Evolutionary conservation across 2,113 vertebrate species (phyloP).

Genomic region (Chascanopsetta lugubris): DNA sequence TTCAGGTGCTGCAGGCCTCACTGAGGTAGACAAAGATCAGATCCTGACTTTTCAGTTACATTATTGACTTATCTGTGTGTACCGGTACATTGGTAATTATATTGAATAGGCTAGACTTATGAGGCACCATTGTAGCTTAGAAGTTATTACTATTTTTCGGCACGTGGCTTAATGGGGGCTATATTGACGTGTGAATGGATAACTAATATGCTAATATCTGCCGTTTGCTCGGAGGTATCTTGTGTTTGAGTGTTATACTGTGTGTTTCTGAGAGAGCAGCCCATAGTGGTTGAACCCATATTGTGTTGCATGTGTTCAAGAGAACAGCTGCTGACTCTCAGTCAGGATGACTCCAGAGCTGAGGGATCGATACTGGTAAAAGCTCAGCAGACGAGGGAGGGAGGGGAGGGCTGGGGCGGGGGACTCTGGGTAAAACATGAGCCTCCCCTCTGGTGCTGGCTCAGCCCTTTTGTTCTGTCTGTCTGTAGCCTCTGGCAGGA

Average conservation of each 20-base stretch:
- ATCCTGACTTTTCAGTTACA: slow-evolving; percentile 2
- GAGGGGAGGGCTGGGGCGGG: too few relatives aligned
- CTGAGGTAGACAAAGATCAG: slow-evolving; percentile 4
- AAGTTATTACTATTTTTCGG: slow-evolving; percentile 11
- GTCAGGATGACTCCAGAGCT: slow-evolving; percentile 45
- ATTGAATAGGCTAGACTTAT: slow-evolving; percentile 34
- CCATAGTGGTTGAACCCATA: neutral
- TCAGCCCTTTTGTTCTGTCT: slow-evolving; percentile 68
- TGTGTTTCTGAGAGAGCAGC: neutral
- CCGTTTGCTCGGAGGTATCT: neutral
- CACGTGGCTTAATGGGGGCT: slow-evolving; percentile 9
- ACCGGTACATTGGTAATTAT: slow-evolving; percentile 31
- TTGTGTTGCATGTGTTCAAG: neutral
- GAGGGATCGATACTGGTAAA: slow-evolving; percentile 70
- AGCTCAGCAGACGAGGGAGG: slow-evolving; percentile 44
- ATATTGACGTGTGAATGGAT: neutral
- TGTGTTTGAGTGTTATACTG: neutral
- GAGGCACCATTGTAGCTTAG: slow-evolving; percentile 17
- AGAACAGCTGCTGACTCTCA: slow-evolving; percentile 11
- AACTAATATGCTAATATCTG: neutral
- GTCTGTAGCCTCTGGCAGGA: neutral
- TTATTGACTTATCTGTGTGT: neutral
- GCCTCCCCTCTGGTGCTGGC: slow-evolving; percentile 51
- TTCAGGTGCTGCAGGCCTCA: slow-evolving; percentile 33
- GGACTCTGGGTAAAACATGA: slow-evolving; percentile 60